A percentile compares a stretch with the other conserved stretches of the same genome.
Evolutionary conservation across 1,140 invertebrate genomes (phyloP).

Genomic region (Lamellibrachia luymesi): DNA sequence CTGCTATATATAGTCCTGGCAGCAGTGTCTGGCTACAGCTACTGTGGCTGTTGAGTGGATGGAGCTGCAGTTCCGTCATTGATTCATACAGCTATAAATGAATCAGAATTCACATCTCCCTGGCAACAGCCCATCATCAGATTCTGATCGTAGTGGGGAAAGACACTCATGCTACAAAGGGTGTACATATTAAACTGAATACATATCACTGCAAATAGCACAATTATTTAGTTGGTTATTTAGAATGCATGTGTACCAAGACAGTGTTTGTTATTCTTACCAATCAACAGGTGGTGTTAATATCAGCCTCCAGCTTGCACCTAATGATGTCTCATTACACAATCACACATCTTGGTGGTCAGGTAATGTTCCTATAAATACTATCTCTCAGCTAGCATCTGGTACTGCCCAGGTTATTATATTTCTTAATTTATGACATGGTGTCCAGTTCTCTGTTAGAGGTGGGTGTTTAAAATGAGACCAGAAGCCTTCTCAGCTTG

Average conservation of each 20-base stretch:
- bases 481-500: neutral
- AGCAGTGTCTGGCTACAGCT: neutral
- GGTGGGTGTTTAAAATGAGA: neutral
- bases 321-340: neutral
- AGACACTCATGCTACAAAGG: neutral
- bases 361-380: neutral
- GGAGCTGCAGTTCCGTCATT: neutral
- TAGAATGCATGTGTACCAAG: neutral
- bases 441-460: neutral
- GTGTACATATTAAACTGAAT: neutral
- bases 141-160: neutral
- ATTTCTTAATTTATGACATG: neutral
- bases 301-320: neutral
- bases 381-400: neutral
- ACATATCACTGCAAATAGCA: neutral
- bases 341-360: neutral
- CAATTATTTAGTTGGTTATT: neutral
- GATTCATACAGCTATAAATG: slow-evolving; percentile 1
- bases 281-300: neutral
- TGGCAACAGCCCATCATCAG: neutral
- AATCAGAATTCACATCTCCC: neutral
- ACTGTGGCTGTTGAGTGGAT: neutral
- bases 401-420: neutral
- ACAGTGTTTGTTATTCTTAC: neutral
- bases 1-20: neutral